These are phyloP conservation scores for Tetramorium parvispinum DNA, from an alignment of 1,140 invertebrate genomes.

Conservation along the genomic window DNA sequence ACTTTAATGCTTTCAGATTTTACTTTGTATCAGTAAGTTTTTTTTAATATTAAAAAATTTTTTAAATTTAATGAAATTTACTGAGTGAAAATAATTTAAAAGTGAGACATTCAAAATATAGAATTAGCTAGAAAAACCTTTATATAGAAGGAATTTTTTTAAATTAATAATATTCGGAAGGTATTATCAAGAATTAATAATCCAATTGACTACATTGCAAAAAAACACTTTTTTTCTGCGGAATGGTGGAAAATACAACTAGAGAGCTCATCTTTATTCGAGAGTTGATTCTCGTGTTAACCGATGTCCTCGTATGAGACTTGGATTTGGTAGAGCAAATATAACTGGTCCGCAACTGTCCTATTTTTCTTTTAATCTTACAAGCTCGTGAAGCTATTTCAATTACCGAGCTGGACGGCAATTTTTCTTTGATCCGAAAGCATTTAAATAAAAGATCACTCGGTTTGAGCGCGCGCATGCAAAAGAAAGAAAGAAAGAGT, in stretches of 20 bases:
- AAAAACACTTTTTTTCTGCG: background rate
- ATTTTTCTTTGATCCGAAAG: constrained; percentile 52
- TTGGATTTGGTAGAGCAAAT: constrained; percentile 18
- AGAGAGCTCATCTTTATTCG: background rate
- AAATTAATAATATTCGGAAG: background rate
- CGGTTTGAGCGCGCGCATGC: background rate
- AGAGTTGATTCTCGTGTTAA: constrained; percentile 1
- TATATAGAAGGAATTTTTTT: background rate
- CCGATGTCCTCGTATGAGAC: background rate
- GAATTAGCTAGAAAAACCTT: background rate
- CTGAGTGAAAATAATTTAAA: background rate
- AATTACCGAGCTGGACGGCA: constrained; percentile 20
- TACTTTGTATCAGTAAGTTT: background rate
- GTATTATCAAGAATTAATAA: too few species aligned
- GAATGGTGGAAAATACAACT: background rate
- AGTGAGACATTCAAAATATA: background rate
- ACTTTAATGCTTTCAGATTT: background rate
- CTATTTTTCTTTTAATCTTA: constrained; percentile 35
- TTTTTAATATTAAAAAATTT: background rate
- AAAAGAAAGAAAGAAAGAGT: background rate
- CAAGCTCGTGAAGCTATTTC: constrained; percentile 16
- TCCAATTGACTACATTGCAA: background rate
- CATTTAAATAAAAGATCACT: constrained; percentile 63
- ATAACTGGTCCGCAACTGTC: background rate
- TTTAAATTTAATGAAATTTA: background rate